Evolutionary conservation across 2,888 invertebrate species (phyloP).

Genomic region (Lithophane socia): DNA sequence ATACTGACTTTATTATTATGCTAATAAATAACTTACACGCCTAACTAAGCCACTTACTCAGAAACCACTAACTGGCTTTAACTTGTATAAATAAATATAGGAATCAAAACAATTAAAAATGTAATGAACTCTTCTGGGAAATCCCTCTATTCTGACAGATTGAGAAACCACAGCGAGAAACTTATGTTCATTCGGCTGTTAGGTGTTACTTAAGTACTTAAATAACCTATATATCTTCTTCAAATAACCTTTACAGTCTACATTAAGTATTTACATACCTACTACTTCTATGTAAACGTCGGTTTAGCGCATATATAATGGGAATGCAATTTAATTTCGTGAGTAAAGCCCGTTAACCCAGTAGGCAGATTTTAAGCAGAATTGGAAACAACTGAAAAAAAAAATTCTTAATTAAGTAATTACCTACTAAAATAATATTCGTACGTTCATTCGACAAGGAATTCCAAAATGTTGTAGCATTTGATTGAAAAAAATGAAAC

Average conservation of each 20-base stretch:
- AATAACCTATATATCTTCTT: not conserved
- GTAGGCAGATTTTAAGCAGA: not conserved
- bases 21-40: no score
- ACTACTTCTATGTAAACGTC: not conserved
- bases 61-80: not conserved
- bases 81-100: not conserved
- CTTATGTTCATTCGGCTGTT: not conserved
- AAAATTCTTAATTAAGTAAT: no score
- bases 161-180: not conserved
- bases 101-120: not conserved
- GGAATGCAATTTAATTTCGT: constrained; percentile 9
- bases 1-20: not conserved
- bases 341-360: not conserved
- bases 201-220: not conserved
- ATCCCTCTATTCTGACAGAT: not conserved
- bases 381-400: not conserved
- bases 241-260: not conserved
- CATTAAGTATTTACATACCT: constrained; percentile 5
- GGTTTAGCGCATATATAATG: constrained; percentile 3
- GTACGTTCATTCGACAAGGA: not conserved
- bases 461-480: not conserved
- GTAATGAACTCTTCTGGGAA: not conserved
- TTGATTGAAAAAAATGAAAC: not conserved
- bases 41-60: not conserved
- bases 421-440: not conserved